Evolutionary conservation across 2,797 vertebrate genomes (phyloP).

Genomic region (Pantherophis vulpinus): DNA sequence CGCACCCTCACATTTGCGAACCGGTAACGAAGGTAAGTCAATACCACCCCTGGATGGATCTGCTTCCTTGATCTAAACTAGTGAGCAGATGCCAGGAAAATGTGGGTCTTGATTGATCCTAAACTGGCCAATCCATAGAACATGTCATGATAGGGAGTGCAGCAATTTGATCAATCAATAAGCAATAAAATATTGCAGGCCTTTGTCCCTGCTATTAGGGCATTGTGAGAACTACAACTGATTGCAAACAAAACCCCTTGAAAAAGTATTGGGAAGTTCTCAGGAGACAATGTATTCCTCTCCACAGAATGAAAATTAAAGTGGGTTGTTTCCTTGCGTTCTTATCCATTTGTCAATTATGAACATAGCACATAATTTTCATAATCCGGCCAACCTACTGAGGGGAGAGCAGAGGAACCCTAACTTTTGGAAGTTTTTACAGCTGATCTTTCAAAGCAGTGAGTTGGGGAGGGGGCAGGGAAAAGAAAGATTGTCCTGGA

Average conservation of each 20-base stretch:
- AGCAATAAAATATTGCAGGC: neutral
- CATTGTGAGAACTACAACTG: neutral
- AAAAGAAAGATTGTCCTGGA: neutral
- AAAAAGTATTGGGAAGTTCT: neutral
- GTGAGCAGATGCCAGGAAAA: neutral
- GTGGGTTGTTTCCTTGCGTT: neutral
- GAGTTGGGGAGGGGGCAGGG: neutral
- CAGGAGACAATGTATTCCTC: neutral
- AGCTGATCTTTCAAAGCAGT: neutral
- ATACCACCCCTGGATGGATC: neutral
- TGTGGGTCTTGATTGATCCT: neutral
- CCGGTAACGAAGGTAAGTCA: too few species aligned
- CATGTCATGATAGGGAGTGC: neutral
- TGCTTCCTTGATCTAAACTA: neutral
- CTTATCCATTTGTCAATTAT: neutral
- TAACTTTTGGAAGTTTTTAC: neutral
- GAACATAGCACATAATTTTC: neutral
- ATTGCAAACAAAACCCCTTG: neutral
- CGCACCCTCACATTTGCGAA: too few species aligned
- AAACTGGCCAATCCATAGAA: neutral
- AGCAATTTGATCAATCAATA: neutral
- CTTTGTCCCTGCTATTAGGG: neutral
- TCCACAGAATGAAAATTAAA: neutral
- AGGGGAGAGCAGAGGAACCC: neutral
- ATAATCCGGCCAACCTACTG: neutral